Evolutionary conservation across 2,888 invertebrate genomes (phyloP), one percentile per base, ranked within the genome.

Genomic region (Stratiomys singularior): DNA sequence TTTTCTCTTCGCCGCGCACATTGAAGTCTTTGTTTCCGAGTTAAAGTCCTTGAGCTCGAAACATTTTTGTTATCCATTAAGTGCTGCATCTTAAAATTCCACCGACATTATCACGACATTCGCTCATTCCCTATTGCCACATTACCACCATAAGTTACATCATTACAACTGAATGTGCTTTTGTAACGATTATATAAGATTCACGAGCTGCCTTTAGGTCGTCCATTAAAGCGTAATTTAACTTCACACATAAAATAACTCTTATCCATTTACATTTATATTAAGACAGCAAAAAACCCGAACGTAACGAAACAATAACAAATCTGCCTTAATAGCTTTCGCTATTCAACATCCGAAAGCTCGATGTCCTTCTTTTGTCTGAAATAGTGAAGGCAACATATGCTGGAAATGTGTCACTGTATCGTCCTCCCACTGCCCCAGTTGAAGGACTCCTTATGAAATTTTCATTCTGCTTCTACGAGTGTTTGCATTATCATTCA

Each of bases 281-380:
- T n/a, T 18, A 52, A 52, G 18, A 18, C 52, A 9, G 44, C 7
- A 9, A 13, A 44, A 44, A 13, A 13, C 44, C 44, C 7, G 7
- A 9, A 44, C 52, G 37, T 37, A 37, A 37, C 18, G 52, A 3
- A 52, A 18, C n/a, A 52, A 52, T 52, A 52, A 13, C 52, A 52
- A 52, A 52, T 52, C 52, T 52, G 52, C 52, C 18, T 52, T 52
- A 52, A 52, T 52, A 52, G 52, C 52, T 52, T 52, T 4, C 7
- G 15, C 15, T 52, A 52, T 52, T 52, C 52, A 52, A 52, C 4
- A n/a, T 18, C 52, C 15, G 52, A 13, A 52, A 13, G 13, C 44
- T 44, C 52, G 52, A 4, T 13, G 52, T 52, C 7, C 15, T 13
- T 13, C 15, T 52, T 52, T 52, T 52, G 52, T 52, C 15, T 13